phyloP scores from a whole-genome alignment of 2,797 vertebrate genomes.

The Centropyge bicolor region DNA sequence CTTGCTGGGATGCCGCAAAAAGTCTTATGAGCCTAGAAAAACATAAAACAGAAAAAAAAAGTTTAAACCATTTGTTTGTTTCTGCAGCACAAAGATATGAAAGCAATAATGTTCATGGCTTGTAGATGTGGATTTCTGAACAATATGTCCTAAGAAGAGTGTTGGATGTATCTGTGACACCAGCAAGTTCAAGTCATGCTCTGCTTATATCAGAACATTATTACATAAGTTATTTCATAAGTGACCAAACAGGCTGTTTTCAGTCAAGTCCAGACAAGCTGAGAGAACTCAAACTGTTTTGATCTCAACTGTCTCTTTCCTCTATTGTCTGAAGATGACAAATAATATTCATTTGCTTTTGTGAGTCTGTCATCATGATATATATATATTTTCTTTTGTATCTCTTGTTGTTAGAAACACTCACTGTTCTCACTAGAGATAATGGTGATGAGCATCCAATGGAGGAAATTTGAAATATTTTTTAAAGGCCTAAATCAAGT shows the following conservation, averaged over 20 bases:
- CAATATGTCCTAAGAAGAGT: not conserved
- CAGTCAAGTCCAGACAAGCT: not conserved
- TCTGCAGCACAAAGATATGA: not conserved
- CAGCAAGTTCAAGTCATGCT: not conserved
- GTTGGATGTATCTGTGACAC: not conserved
- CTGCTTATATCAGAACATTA: not conserved
- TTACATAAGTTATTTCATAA: not conserved
- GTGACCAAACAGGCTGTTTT: not conserved
- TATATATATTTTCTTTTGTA: not conserved
- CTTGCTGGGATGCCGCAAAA: conserved; percentile 8
- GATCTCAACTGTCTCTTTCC: not conserved
- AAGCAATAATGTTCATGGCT: not conserved
- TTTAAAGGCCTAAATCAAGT: not conserved
- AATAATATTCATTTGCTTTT: not conserved
- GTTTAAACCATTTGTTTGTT: not conserved
- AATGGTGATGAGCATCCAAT: no score
- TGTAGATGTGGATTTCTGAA: not conserved
- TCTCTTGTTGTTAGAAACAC: not conserved
- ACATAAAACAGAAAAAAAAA: not conserved
- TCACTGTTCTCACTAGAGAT: not conserved
- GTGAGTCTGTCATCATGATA: not conserved
- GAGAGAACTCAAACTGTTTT: not conserved
- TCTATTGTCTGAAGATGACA: not conserved
- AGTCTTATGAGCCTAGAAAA: not conserved
- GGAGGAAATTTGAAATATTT: not conserved